Evolutionary conservation across 2,113 vertebrate genomes (phyloP).

Genomic region (Colaptes auratus): DNA sequence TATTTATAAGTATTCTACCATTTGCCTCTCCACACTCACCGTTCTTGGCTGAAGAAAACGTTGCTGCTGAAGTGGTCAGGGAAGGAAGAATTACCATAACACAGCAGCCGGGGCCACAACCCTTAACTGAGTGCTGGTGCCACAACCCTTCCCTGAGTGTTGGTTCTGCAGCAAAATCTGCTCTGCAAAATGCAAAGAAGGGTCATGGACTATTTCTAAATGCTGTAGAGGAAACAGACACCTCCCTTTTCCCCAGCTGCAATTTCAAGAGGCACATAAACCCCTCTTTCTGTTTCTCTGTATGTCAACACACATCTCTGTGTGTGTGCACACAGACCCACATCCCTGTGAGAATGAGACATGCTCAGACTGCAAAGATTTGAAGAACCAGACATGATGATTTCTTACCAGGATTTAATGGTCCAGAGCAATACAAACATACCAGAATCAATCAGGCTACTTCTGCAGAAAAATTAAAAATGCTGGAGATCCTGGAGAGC

Average conservation of each 20-base stretch:
- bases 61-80: neutral
- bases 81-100: slow-evolving; percentile 38
- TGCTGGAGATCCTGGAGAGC: neutral
- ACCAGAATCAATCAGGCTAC: neutral
- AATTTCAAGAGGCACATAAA: neutral
- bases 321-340: accelerated
- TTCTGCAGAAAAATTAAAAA: neutral
- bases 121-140: no score
- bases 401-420: neutral
- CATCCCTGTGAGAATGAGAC: accelerated
- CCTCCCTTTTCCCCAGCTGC: neutral
- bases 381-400: neutral
- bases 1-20: neutral
- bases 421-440: neutral
- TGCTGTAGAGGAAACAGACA: neutral
- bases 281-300: neutral
- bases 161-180: neutral
- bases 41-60: neutral
- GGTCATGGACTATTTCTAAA: neutral
- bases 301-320: neutral
- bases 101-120: neutral
- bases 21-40: neutral
- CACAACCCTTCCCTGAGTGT: neutral
- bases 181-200: neutral
- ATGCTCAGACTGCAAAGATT: neutral